Conservation (phyloP, 1,140 invertebrate genomes). For the Augochlora pura region DNA sequence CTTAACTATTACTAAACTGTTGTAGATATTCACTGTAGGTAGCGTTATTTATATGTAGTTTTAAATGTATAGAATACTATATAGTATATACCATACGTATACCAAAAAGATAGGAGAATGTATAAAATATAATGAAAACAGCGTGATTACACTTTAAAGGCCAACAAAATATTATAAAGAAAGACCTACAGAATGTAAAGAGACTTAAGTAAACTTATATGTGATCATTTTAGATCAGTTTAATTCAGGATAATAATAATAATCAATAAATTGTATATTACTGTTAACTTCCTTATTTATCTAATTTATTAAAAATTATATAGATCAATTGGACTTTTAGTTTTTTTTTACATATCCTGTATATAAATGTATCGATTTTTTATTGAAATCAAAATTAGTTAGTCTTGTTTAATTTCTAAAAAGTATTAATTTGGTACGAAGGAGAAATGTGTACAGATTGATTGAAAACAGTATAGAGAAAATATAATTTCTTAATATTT, state of each 20-base stretch:
- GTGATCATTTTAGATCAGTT: background rate
- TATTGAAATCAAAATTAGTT: background rate
- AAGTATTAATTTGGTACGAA: background rate
- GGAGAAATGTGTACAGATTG: background rate
- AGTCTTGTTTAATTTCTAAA: background rate
- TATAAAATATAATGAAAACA: background rate
- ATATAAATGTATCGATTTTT: background rate
- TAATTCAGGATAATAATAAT: background rate
- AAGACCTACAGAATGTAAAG: background rate
- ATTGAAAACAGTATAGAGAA: background rate
- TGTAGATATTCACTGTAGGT: background rate
- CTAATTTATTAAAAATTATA: background rate
- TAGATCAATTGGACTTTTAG: background rate
- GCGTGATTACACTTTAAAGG: background rate
- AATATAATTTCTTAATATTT: constrained; percentile 9
- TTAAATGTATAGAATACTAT: background rate
- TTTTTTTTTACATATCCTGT: background rate
- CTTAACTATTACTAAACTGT: constrained; percentile 9
- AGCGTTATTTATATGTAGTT: constrained; percentile 2
- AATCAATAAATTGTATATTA: background rate
- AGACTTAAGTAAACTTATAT: background rate
- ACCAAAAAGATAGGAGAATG: background rate
- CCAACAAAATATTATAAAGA: background rate
- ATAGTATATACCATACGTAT: background rate
- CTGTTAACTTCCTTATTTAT: constrained; percentile 5